A percentile compares a stretch with the other conserved stretches of the same genome.
Evolutionary conservation across 2,888 invertebrate genomes (phyloP).

Genomic region (Ochropacha duplaris): DNA sequence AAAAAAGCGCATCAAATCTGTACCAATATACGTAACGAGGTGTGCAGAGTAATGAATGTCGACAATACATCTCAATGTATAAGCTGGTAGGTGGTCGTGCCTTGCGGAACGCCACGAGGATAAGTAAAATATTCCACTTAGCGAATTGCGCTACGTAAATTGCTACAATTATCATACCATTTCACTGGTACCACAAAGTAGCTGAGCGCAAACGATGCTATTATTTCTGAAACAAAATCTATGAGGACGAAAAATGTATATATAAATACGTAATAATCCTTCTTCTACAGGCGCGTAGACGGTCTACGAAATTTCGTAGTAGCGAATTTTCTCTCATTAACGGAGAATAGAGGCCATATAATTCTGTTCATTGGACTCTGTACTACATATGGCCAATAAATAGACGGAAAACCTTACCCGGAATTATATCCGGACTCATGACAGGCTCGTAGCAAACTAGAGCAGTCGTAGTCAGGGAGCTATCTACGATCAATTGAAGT

Average conservation of each 20-base stretch:
- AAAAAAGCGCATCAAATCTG: constrained; percentile 13
- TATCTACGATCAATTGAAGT: constrained; percentile 16
- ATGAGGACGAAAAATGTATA: constrained; percentile 1
- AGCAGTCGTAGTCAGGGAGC: constrained; percentile 14
- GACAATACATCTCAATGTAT: constrained; percentile 68
- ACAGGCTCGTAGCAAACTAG: constrained; percentile 29
- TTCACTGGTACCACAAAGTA: constrained; percentile 32
- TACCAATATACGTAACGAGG: constrained; percentile 32
- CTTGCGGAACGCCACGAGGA: constrained; percentile 59
- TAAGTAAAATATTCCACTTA: constrained; percentile 77
- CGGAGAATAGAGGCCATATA: constrained; percentile 44
- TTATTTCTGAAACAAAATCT: constrained; percentile 4
- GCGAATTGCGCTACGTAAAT: constrained; percentile 64
- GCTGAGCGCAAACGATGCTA: constrained; percentile 23
- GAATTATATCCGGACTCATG: constrained; percentile 65
- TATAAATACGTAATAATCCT: background rate
- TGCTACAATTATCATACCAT: constrained; percentile 66
- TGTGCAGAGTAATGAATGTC: constrained; percentile 59
- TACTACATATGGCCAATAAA: constrained; percentile 63
- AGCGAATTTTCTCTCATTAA: constrained; percentile 42
- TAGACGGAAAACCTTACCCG: constrained; percentile 69
- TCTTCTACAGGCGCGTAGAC: constrained; percentile 28
- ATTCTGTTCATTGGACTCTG: constrained; percentile 39
- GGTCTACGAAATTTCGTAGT: constrained; percentile 37
- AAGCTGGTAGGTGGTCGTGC: constrained; percentile 67